A percentile compares a stretch with the other conserved stretches of the same genome.
Conservation (phyloP, 2,888 invertebrate species). For the Neelides folsomi region DNA sequence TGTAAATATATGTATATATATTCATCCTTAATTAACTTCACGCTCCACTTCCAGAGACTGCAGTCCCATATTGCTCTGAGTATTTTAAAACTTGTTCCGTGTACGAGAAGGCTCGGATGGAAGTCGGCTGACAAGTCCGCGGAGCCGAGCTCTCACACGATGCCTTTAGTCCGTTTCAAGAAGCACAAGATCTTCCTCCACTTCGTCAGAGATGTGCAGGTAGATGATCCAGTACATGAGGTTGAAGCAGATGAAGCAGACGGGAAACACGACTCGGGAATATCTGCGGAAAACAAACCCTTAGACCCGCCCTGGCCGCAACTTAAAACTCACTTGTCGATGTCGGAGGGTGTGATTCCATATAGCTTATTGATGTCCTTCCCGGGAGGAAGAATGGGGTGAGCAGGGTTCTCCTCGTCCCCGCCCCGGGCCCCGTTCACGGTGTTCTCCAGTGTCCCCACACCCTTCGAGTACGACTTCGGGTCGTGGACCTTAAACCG, state of each 20-base stretch:
- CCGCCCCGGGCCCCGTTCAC: conserved; percentile 60
- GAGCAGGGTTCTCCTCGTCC: conserved; percentile 43
- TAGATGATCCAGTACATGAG: conserved; percentile 97
- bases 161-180: conserved; percentile 40
- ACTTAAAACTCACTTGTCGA: conserved; percentile 57
- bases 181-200: conserved; percentile 81
- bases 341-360: conserved; percentile 81
- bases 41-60: too few relatives aligned
- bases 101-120: too few relatives aligned
- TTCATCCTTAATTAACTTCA: too few relatives aligned
- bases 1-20: too few relatives aligned
- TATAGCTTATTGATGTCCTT: conserved; percentile 74
- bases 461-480: conserved; percentile 79
- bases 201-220: conserved; percentile 88
- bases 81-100: too few relatives aligned
- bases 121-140: too few relatives aligned
- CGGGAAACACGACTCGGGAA: conserved; percentile 93
- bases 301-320: background rate
- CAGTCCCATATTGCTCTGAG: too few relatives aligned
- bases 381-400: conserved; percentile 61
- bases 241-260: conserved; percentile 97
- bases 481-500: conserved; percentile 90
- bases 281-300: conserved; percentile 43
- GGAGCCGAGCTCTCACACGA: background rate
- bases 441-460: conserved; percentile 74